These are phyloP conservation scores for Ferdinandea cuprea DNA, from an alignment of 2,888 invertebrate genomes.

Conservation along the genomic window DNA sequence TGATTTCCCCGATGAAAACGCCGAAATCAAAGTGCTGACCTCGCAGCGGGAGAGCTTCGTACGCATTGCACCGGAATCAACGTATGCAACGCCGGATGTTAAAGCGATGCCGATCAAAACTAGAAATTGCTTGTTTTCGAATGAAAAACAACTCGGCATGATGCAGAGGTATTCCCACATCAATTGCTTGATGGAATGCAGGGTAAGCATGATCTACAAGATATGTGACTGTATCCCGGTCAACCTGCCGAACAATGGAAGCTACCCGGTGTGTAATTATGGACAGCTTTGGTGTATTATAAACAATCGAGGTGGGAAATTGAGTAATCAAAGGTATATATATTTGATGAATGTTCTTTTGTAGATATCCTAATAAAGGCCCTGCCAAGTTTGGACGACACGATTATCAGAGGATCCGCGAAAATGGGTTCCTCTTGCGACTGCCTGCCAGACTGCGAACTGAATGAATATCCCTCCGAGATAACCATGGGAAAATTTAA, in stretches of 20 bases:
- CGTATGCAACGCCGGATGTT: slow-evolving; percentile 85
- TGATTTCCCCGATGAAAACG: slow-evolving; percentile 86
- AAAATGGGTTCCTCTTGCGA: slow-evolving; percentile 79
- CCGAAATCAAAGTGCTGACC: slow-evolving; percentile 85
- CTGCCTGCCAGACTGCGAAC: slow-evolving; percentile 87
- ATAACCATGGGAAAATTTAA: slow-evolving; percentile 86
- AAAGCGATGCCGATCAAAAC: slow-evolving; percentile 83
- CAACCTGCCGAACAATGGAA: slow-evolving; percentile 84
- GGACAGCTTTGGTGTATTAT: slow-evolving; percentile 78
- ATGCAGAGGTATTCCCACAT: slow-evolving; percentile 85
- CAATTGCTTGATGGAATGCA: slow-evolving; percentile 87
- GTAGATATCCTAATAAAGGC: slow-evolving; percentile 80
- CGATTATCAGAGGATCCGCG: slow-evolving; percentile 65
- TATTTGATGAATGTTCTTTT: not conserved
- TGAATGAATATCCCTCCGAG: slow-evolving; percentile 86
- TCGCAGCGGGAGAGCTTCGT: slow-evolving; percentile 86
- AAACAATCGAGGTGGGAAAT: slow-evolving; percentile 78
- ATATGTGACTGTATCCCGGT: slow-evolving; percentile 86
- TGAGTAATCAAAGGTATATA: not conserved
- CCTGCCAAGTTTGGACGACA: slow-evolving; percentile 81
- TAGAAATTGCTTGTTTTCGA: slow-evolving; percentile 86
- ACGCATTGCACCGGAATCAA: slow-evolving; percentile 86
- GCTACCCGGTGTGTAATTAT: slow-evolving; percentile 77
- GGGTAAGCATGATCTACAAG: slow-evolving; percentile 83
- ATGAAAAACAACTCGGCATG: slow-evolving; percentile 83